Conservation (phyloP, 2,797 vertebrate species). For the Acipenser transmontanus region DNA sequence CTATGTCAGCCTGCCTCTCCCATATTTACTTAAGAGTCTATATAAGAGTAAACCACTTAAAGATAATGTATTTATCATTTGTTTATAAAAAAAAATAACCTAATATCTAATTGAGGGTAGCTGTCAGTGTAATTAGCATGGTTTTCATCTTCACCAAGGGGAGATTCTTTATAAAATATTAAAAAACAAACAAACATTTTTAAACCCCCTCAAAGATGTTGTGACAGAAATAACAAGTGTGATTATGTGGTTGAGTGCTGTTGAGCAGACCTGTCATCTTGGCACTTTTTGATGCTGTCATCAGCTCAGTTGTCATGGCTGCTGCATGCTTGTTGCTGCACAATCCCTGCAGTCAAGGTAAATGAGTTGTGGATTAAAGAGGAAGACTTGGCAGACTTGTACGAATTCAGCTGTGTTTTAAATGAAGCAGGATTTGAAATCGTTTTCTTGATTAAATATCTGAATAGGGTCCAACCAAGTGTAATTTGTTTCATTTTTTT, state of each 20-base stretch:
- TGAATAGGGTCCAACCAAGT: too few relatives aligned
- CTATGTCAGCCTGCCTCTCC: too few relatives aligned
- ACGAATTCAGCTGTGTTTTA: constrained; percentile 55
- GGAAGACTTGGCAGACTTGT: constrained; percentile 45
- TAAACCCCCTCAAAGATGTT: constrained; percentile 43
- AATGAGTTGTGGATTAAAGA: constrained; percentile 45
- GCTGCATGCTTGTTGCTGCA: constrained; percentile 48
- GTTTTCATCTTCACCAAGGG: constrained; percentile 19
- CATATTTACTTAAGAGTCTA: too few relatives aligned
- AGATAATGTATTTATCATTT: too few relatives aligned
- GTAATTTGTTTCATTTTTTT: too few relatives aligned
- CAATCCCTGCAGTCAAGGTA: constrained; percentile 35
- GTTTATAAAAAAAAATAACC: too few relatives aligned
- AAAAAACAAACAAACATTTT: too few relatives aligned
- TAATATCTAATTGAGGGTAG: too few relatives aligned
- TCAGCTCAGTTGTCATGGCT: constrained; percentile 54
- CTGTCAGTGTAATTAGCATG: neutral
- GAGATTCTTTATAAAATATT: too few relatives aligned
- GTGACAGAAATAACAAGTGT: constrained; percentile 52
- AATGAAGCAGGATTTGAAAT: constrained; percentile 19
- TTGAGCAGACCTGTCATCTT: constrained; percentile 58
- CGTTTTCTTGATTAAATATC: constrained; percentile 14
- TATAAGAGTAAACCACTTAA: too few relatives aligned
- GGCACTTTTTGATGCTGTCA: constrained; percentile 54
- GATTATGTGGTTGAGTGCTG: constrained; percentile 64